Base-by-base conservation (phyloP, 2,113 vertebrate genomes). In the Urocolius indicus region DNA sequence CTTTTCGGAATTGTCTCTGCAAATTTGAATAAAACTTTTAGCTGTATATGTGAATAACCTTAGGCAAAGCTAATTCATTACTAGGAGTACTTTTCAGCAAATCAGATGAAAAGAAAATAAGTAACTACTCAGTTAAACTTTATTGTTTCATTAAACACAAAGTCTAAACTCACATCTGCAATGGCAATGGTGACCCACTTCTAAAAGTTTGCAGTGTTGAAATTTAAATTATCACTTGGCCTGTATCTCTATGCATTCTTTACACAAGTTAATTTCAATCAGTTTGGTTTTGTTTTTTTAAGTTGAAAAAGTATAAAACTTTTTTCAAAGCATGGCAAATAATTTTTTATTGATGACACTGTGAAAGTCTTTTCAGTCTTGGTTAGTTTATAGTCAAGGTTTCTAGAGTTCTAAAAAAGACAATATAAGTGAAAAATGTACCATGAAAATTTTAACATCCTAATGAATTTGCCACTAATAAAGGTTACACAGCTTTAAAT, bases 101-200 rank as follows among this genome's bases (percentile, higher is more conserved):
- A 97, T 89, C 92, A 97, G 97, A 98, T 98, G 95, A 97, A 98
- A 98, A 97, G 68, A 94, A 97, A 97, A 94, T 84, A 98, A 97
- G 80, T 90, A 97, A 96, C 55, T 59, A 93, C 86, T 93, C 79
- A 92, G 77, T 96, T 98, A 98, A 98, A 98, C 93, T 98, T 98
- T 95, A 98, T 98, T 97, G 96, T 94, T 98, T 98, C 97, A 98
- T 98, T 98, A 98, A 97, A 98, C 97, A 98, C 97, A 97, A 98
- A 96, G 96, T 98, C 97, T 91, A 84, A 94, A 92, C 92, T 98
- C 81, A 36, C 75, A 92, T 94, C 93, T 95, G 92, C 97, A 98
- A 96, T 96, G 96, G 97, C 97, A 98, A 98, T 97, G 95, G 94
- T 7, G 61, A 96, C 94, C 52, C 72, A 79, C 82, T 96, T 95